phyloP scores from a whole-genome alignment of 37 sponge, comb jelly and placozoan species.

The Crambe crambe region DNA sequence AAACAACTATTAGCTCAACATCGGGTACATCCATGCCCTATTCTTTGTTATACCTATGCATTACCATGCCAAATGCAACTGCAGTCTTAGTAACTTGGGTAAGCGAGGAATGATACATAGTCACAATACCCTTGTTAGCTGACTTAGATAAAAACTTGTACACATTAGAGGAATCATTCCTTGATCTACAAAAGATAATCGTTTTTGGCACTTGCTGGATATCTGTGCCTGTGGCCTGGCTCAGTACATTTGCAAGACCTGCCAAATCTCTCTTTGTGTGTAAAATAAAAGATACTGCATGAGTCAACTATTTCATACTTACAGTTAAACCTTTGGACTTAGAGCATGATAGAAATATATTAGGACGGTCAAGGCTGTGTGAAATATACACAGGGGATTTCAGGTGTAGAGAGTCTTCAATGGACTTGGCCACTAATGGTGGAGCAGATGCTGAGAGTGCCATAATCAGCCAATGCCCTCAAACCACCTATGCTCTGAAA shows the following conservation, averaged over 20 bases:
- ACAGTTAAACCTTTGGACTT: not conserved
- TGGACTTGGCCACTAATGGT: not conserved
- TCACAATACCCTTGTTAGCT: not conserved
- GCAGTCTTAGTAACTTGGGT: too few species aligned
- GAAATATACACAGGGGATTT: not conserved
- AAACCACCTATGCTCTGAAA: not conserved
- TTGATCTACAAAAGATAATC: too few species aligned
- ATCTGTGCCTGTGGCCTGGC: too few species aligned
- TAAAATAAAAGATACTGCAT: too few species aligned
- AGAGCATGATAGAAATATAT: not conserved
- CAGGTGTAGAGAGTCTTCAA: not conserved
- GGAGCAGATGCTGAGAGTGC: not conserved
- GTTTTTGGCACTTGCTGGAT: not conserved
- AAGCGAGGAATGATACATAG: not conserved
- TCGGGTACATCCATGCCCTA: not conserved
- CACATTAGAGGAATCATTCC: not conserved
- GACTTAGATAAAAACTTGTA: not conserved
- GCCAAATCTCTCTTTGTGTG: too few species aligned
- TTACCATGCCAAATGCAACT: not conserved
- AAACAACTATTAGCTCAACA: not conserved
- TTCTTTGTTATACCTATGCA: not conserved
- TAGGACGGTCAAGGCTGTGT: too few species aligned
- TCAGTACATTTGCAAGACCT: too few species aligned
- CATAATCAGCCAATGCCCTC: not conserved
- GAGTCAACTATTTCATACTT: too few species aligned